phyloP scores from a whole-genome alignment of 1,140 invertebrate species.

The Asobara japonica region DNA sequence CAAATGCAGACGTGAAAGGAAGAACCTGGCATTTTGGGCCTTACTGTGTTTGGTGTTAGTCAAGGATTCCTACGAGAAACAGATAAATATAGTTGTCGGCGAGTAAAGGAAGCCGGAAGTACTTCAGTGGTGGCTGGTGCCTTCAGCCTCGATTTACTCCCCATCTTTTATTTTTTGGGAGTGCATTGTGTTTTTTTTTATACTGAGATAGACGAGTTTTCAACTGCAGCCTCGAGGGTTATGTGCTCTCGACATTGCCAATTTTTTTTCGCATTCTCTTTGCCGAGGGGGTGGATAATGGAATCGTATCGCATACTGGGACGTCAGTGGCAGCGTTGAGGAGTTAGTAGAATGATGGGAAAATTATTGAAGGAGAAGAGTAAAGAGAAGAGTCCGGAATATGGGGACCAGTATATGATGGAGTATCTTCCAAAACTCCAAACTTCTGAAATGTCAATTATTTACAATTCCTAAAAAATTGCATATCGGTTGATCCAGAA shows the following conservation, averaged over 20 bases:
- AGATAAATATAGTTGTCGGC: conserved; percentile 30
- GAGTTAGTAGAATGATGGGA: not conserved
- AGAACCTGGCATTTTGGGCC: no score
- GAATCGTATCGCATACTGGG: not conserved
- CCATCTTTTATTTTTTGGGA: not conserved
- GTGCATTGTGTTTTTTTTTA: not conserved
- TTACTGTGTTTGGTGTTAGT: conserved; percentile 9
- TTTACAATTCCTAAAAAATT: no score
- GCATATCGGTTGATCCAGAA: no score
- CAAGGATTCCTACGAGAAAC: conserved; percentile 20
- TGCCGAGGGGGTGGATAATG: not conserved
- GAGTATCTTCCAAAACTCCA: no score
- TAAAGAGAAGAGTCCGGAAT: not conserved
- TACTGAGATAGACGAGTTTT: not conserved
- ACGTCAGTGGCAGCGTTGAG: not conserved
- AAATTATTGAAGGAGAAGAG: no score
- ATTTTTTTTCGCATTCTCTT: conserved; percentile 8
- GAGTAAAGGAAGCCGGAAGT: conserved; percentile 28
- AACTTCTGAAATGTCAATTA: no score
- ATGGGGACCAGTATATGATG: no score
- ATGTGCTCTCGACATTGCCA: conserved; percentile 9
- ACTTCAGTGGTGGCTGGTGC: conserved; percentile 13
- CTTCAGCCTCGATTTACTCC: conserved; percentile 15
- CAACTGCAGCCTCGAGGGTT: conserved; percentile 8
- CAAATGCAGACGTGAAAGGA: no score